These are phyloP conservation scores for Piaya cayana DNA, from an alignment of 2,113 vertebrate species.

Conservation along the genomic window DNA sequence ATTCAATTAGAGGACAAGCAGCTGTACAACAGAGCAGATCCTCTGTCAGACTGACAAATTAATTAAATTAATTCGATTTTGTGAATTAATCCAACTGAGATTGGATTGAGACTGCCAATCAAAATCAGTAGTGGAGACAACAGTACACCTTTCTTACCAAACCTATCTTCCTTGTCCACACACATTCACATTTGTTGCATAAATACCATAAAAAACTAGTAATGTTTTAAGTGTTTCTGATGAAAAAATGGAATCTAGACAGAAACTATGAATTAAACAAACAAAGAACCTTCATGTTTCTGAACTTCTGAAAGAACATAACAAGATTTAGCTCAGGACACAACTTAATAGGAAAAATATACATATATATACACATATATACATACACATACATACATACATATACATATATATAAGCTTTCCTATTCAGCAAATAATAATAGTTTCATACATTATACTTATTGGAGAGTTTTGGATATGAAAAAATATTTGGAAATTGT, in stretches of 20 bases:
- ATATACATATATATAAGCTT: not conserved
- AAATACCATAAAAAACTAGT: not conserved
- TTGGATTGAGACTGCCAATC: not conserved
- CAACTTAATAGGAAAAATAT: not conserved
- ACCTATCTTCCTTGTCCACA: not conserved
- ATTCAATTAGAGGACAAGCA: not conserved
- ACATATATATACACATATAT: no score
- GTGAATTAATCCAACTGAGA: not conserved
- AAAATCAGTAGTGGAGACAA: not conserved
- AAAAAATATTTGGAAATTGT: not conserved
- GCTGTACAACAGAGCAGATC: not conserved
- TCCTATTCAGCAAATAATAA: not conserved
- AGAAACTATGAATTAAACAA: not conserved
- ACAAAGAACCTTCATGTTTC: not conserved
- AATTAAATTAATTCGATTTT: not conserved
- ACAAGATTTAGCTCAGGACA: not conserved
- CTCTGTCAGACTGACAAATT: not conserved
- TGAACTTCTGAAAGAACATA: not conserved
- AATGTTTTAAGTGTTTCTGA: not conserved
- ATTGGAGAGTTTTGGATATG: rapidly evolving
- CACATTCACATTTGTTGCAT: not conserved
- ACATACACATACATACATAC: no score
- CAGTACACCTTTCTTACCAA: not conserved
- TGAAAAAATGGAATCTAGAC: not conserved
- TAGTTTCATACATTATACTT: not conserved